Base-by-base conservation (phyloP, 2,797 vertebrate species). In the Dendrocincla tyrannina region DNA sequence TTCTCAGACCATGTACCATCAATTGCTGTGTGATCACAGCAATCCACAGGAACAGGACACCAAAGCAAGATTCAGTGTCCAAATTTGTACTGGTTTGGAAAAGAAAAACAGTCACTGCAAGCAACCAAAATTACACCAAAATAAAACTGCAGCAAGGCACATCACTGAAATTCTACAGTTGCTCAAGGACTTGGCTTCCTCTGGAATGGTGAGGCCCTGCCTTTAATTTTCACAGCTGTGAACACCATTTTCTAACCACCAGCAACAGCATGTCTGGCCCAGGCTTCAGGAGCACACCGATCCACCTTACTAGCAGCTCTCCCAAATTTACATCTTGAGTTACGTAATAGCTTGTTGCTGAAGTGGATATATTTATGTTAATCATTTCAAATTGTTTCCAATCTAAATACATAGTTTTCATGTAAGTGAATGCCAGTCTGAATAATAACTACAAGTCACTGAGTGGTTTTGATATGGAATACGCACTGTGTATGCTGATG, bases 71-170 rank as follows among this genome's bases (percentile, higher is more conserved):
- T 89, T 95, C 96, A 96, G 50, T 76, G 82, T 73, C 44, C 91
- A 80, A 75, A 91, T 95, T 50, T 92, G 75, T 64, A 93, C 70
- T 62, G 33, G 72, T 89, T 78, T 91, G 91, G 77, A 87, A 92
- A 97, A 91, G 35, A 85, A 62, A 73, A 92, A 47, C 0, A 69
- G 58, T 46, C 68, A 62, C 17, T 88, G 72, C 24, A 70, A 82
- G 86, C 53, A 96, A 95, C 88, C 79, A 91, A 96, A 94, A 95
- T 82, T 88, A 93, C 39, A 19, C 32, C 74, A 79, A 66, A 68
- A 87, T 93, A 95, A 96, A 97, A 93, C 19, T 81, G 84, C 46
- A 96, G 91, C 37, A 67, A 89, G 90, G 69, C 84, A 94, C 16
- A 15, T 82, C 86, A 93, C 4, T 95, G 95, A 96, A 96, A 95